Percentiles rank a stretch among this genome's conserved stretches.
Conservation (phyloP, 2,113 vertebrate species). For the Atlantisia rogersi region DNA sequence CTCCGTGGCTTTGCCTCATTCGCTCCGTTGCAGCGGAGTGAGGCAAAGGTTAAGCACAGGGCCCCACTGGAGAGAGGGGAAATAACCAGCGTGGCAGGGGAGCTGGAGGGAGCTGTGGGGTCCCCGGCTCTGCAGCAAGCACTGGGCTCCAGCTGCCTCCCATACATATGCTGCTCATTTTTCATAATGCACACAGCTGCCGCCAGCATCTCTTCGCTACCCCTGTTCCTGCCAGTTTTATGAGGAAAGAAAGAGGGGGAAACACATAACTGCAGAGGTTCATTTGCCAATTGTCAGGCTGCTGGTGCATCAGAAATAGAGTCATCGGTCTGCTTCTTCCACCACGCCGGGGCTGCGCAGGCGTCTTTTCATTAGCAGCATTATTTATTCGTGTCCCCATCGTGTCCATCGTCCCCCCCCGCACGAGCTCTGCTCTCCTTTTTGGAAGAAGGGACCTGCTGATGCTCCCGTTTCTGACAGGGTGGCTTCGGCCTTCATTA, state of each 20-base stretch:
- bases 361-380: neutral
- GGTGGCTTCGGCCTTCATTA: neutral
- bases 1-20: accelerated
- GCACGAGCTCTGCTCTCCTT: neutral
- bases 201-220: constrained; percentile 50
- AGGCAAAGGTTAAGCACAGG: constrained; percentile 9
- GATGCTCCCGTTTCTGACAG: neutral
- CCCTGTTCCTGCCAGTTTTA: constrained; percentile 62
- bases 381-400: neutral
- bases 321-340: neutral
- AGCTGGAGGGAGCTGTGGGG: neutral
- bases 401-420: neutral
- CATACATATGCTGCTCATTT: constrained; percentile 63
- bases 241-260: constrained; percentile 59
- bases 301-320: constrained; percentile 2
- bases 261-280: constrained; percentile 42
- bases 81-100: neutral
- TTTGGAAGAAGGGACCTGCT: neutral
- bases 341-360: neutral
- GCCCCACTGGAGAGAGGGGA: neutral
- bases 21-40: neutral
- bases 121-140: neutral
- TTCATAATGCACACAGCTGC: constrained; percentile 65
- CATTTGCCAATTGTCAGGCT: constrained; percentile 71
- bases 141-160: constrained; percentile 46